Conservation (phyloP, 1,140 invertebrate genomes). For the Dermatophagoides farinae region DNA sequence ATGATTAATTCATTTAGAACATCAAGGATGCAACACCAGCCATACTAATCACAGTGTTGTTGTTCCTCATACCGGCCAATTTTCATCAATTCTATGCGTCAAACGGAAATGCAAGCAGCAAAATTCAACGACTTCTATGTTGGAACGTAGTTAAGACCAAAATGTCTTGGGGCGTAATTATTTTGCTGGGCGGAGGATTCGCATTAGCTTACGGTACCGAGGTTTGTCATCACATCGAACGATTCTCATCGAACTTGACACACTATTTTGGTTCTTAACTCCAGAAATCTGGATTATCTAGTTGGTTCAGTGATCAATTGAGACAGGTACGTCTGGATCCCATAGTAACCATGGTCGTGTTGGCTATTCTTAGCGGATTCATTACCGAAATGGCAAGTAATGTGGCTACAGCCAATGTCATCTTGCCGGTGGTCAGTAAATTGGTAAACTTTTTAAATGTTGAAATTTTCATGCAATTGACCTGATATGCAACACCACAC, state of each 20-base stretch:
- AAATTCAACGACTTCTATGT: slow-evolving; percentile 18
- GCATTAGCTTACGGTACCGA: slow-evolving; percentile 62
- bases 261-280: slow-evolving; percentile 4
- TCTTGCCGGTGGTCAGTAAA: slow-evolving; percentile 53
- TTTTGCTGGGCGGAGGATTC: slow-evolving; percentile 52
- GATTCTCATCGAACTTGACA: neutral
- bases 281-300: slow-evolving; percentile 46
- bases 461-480: neutral
- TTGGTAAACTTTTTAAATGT: slow-evolving; percentile 32
- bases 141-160: slow-evolving; percentile 28
- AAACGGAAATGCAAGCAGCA: neutral
- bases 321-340: slow-evolving; percentile 24
- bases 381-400: slow-evolving; percentile 65
- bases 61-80: slow-evolving; percentile 57
- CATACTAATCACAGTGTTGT: slow-evolving; percentile 49
- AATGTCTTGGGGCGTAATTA: slow-evolving; percentile 31
- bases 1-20: neutral
- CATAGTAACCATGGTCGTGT: slow-evolving; percentile 23
- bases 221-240: slow-evolving; percentile 18
- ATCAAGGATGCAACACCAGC: slow-evolving; percentile 57
- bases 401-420: slow-evolving; percentile 59
- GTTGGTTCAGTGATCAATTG: slow-evolving; percentile 41
- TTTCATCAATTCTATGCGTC: slow-evolving; percentile 23
- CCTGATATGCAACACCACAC: too few species aligned
- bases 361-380: slow-evolving; percentile 26